phyloP scores from a whole-genome alignment of 23 tunicate species.

The Trididemnum nubilum region DNA sequence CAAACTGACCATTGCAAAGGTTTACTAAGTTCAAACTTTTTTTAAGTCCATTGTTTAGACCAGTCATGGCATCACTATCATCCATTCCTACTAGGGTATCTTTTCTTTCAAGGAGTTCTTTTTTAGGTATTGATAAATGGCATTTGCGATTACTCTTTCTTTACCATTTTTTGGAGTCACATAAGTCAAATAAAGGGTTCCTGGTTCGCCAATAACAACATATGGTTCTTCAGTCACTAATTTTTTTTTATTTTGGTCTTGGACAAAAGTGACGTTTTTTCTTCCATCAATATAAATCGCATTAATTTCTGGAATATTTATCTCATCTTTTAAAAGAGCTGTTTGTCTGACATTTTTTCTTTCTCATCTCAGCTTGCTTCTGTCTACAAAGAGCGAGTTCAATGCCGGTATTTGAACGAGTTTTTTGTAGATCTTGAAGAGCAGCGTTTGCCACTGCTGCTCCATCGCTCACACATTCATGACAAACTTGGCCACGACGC shows the following conservation, averaged over 20 bases:
- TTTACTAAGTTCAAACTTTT: not conserved
- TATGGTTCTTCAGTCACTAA: not conserved
- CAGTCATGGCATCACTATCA: conserved; percentile 21
- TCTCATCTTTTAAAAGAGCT: not conserved
- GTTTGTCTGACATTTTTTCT: not conserved
- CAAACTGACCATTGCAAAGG: not conserved
- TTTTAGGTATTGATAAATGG: not conserved
- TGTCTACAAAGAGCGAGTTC: not conserved
- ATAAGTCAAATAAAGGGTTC: conserved; percentile 2
- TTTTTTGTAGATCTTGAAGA: not conserved
- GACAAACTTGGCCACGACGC: not conserved
- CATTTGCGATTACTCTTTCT: not conserved
- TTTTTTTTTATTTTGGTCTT: not conserved
- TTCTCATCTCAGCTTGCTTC: conserved; percentile 22
- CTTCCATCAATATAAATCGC: conserved; percentile 10
- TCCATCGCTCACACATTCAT: conserved; percentile 15
- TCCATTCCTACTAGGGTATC: not conserved
- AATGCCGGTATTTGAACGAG: not conserved
- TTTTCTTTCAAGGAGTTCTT: not conserved
- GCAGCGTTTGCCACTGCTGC: conserved; percentile 12
- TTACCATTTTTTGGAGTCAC: not conserved
- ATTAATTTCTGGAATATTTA: not conserved
- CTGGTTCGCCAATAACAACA: conserved; percentile 17
- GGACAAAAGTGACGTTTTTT: conserved; percentile 17
- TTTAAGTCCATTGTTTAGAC: not conserved